Base-by-base conservation (phyloP, 2,888 invertebrate genomes). In the Brachylomia viminalis region DNA sequence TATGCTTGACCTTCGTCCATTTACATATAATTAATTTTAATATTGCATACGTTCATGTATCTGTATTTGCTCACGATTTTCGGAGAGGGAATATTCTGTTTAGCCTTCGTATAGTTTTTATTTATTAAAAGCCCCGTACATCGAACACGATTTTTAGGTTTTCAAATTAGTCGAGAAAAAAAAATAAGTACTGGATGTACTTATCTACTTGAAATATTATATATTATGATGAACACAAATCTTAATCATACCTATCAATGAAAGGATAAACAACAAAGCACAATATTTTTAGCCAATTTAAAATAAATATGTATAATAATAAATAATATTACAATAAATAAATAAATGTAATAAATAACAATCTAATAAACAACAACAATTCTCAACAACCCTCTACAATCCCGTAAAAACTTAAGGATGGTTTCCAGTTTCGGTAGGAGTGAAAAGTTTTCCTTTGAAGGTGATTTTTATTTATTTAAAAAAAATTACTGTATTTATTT, bases 1-100 rank as follows among this genome's bases (percentile, higher is more conserved):
- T 56, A 49, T 23, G 52, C 20, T 54, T 67, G 42, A 71, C 86
- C 70, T 82, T 86, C 58, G 17, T 82, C 86, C n/a, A 76, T 52
- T 82, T 85, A 82, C 81, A 82, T 82, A 52, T 52, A 1, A 80
- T 80, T 80, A 56, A 72, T 80, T 71, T 84, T 59, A 70, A 70
- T 38, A 66, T 81, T 75, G 59, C 68, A 81, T 65, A 15, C 33
- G 56, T 61, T 8, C 42, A 59, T 54, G 23, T 5, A 30, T 30
- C 58, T 66, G 33, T 64, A 56, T 82, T 67, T 75, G 17, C 15
- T 54, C 58, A 80, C 62, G 42, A 62, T 62, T 72, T 65, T 54
- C 23, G 42, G 33, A 38, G 17, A 61, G 8, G 6, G 27, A 20
- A 59, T 27, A 62, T 38, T 77, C 1, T 45, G 17, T 30, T 20